These are phyloP conservation scores for Copidosoma floridanum DNA, from an alignment of 1,140 invertebrate genomes.

Conservation along the genomic window DNA sequence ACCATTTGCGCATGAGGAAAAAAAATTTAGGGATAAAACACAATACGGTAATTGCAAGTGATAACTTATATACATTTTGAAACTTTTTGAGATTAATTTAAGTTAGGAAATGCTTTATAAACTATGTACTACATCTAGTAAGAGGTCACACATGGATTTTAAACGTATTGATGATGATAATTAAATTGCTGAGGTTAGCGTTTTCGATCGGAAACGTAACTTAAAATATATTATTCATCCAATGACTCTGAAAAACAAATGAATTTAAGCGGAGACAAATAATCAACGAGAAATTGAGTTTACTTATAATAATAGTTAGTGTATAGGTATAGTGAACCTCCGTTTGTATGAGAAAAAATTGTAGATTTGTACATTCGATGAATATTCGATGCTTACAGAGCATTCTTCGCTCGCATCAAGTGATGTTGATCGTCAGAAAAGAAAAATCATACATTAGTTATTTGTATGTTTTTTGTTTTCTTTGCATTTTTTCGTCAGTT, in stretches of 20 bases:
- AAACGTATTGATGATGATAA: constrained; percentile 18
- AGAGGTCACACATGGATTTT: constrained; percentile 29
- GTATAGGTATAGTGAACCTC: constrained; percentile 34
- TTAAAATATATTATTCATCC: constrained; percentile 4
- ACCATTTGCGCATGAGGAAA: constrained; percentile 10
- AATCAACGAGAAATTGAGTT: too few relatives aligned
- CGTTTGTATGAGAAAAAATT: constrained; percentile 35
- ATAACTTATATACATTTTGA: constrained; percentile 17
- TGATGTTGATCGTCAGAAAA: constrained; percentile 34
- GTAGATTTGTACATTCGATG: constrained; percentile 44
- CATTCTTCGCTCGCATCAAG: constrained; percentile 29
- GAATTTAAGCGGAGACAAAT: too few relatives aligned
- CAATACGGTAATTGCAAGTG: not conserved
- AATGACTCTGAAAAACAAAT: too few relatives aligned
- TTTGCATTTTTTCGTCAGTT: too few relatives aligned
- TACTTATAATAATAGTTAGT: constrained; percentile 39
- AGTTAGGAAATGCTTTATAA: constrained; percentile 26
- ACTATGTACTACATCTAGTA: constrained; percentile 33
- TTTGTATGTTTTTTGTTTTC: constrained; percentile 18
- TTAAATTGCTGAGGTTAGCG: constrained; percentile 13
- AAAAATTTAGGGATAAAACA: not conserved
- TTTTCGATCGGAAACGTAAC: constrained; percentile 15
- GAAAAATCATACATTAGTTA: constrained; percentile 22
- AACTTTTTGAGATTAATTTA: constrained; percentile 35
- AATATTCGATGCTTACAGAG: constrained; percentile 31